These are phyloP conservation scores for Fulica atra DNA, from an alignment of 2,113 vertebrate species.

Conservation along the genomic window DNA sequence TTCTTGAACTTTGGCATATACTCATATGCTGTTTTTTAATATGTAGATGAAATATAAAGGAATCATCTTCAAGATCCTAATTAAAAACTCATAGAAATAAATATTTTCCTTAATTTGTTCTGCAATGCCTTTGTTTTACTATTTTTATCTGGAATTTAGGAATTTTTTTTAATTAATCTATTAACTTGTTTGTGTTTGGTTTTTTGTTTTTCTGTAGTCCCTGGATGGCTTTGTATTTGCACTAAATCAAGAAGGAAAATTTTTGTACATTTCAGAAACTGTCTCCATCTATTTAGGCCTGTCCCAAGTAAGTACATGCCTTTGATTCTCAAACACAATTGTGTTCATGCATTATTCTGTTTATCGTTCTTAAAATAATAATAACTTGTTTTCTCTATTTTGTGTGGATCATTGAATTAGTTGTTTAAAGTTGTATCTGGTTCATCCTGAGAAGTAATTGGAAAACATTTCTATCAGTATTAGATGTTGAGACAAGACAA, in stretches of 20 bases:
- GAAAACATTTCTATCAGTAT: background rate
- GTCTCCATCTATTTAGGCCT: conserved; percentile 99
- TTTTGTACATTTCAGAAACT: conserved; percentile 99
- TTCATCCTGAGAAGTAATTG: conserved; percentile 17
- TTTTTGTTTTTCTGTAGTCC: conserved; percentile 80
- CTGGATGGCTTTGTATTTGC: conserved; percentile 99
- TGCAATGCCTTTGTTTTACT: conserved; percentile 6
- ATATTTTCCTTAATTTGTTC: background rate
- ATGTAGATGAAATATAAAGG: background rate
- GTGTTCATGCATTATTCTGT: background rate
- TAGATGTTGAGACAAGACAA: conserved; percentile 16
- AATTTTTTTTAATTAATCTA: conserved; percentile 36
- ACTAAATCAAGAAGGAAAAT: conserved; percentile 99
- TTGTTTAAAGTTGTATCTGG: conserved; percentile 26
- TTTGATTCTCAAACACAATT: conserved; percentile 30
- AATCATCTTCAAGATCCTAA: background rate
- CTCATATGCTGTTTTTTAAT: conserved; percentile 4
- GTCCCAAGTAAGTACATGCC: conserved; percentile 90
- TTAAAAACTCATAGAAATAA: background rate
- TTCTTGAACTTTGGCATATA: background rate
- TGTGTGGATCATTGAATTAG: conserved; percentile 40
- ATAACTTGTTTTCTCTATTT: conserved; percentile 40
- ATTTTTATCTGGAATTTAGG: background rate
- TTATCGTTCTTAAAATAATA: conserved; percentile 12
- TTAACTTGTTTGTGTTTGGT: background rate